Evolutionary conservation across 2,888 invertebrate species (phyloP).

Genomic region (Caenorhabditis sp.): DNA sequence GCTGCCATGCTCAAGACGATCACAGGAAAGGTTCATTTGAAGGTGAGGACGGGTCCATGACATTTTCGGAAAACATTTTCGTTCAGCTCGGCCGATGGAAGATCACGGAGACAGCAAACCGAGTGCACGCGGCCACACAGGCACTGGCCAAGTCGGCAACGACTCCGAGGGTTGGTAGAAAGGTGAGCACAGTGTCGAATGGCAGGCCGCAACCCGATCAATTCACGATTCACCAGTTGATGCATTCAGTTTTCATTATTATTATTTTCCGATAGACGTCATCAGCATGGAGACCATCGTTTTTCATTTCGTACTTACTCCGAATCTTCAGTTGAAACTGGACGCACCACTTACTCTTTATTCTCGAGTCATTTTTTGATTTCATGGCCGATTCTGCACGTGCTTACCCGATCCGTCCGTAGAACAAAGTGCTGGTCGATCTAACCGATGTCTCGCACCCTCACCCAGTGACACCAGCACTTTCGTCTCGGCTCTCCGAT

Average conservation of each 20-base stretch:
- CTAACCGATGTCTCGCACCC: slow-evolving; percentile 30
- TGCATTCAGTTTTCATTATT: slow-evolving; percentile 23
- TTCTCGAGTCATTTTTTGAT: slow-evolving; percentile 28
- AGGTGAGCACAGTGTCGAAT: slow-evolving; percentile 57
- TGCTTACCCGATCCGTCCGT: slow-evolving; percentile 49
- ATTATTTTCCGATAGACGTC: neutral
- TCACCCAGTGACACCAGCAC: slow-evolving; percentile 39
- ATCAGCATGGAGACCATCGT: neutral
- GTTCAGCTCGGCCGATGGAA: slow-evolving; percentile 78
- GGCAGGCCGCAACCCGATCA: slow-evolving; percentile 45
- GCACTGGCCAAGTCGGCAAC: slow-evolving; percentile 61
- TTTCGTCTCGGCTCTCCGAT: slow-evolving; percentile 13
- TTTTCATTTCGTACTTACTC: neutral
- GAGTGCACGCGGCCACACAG: slow-evolving; percentile 73
- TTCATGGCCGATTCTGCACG: slow-evolving; percentile 55
- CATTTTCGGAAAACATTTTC: slow-evolving; percentile 3
- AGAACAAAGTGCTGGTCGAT: slow-evolving; percentile 36
- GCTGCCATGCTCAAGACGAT: slow-evolving; percentile 88
- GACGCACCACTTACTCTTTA: slow-evolving; percentile 16
- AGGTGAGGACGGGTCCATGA: slow-evolving; percentile 62
- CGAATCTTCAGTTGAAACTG: slow-evolving; percentile 23
- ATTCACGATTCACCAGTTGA: slow-evolving; percentile 12
- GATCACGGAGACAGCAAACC: slow-evolving; percentile 75
- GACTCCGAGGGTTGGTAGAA: slow-evolving; percentile 63
- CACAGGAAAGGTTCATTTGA: slow-evolving; percentile 76